Conservation (phyloP, 2,113 vertebrate species). For the Atherinomorus stipes region DNA sequence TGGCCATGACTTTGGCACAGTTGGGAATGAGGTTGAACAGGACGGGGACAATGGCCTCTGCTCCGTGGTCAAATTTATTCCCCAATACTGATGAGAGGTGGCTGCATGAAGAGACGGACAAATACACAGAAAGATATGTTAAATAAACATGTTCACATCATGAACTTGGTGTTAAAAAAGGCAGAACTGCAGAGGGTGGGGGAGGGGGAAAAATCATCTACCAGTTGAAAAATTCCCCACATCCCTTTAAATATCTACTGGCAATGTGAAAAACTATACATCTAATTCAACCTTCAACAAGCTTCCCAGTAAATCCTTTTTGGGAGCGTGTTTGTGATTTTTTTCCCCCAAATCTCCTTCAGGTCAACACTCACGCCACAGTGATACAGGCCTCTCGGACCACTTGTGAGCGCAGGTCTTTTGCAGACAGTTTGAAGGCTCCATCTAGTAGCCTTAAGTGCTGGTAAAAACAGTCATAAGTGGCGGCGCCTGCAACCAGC, state of each 20-base stretch:
- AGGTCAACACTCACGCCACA: slow-evolving; percentile 90
- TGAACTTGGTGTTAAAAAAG: too few species aligned
- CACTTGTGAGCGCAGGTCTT: slow-evolving; percentile 97
- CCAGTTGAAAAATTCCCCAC: too few species aligned
- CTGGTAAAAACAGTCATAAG: slow-evolving; percentile 96
- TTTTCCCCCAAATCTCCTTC: too few species aligned
- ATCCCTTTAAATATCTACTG: too few species aligned
- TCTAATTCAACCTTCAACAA: too few species aligned
- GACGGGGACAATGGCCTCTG: slow-evolving; percentile 95
- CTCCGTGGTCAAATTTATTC: slow-evolving; percentile 97
- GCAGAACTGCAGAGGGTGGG: too few species aligned
- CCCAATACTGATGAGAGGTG: slow-evolving; percentile 93
- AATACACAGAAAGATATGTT: not conserved
- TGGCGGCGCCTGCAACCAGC: slow-evolving; percentile 92
- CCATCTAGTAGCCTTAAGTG: slow-evolving; percentile 94
- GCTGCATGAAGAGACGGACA: slow-evolving; percentile 68
- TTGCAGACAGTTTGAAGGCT: slow-evolving; percentile 96
- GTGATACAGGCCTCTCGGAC: slow-evolving; percentile 97
- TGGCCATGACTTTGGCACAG: slow-evolving; percentile 97
- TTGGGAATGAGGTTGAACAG: slow-evolving; percentile 98
- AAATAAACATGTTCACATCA: too few species aligned
- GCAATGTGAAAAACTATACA: too few species aligned
- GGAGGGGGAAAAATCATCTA: too few species aligned
- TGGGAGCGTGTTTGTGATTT: too few species aligned
- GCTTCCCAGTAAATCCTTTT: too few species aligned